Evolutionary conservation across 2,888 invertebrate species (phyloP).

Genomic region (Aspidapion aeneum): DNA sequence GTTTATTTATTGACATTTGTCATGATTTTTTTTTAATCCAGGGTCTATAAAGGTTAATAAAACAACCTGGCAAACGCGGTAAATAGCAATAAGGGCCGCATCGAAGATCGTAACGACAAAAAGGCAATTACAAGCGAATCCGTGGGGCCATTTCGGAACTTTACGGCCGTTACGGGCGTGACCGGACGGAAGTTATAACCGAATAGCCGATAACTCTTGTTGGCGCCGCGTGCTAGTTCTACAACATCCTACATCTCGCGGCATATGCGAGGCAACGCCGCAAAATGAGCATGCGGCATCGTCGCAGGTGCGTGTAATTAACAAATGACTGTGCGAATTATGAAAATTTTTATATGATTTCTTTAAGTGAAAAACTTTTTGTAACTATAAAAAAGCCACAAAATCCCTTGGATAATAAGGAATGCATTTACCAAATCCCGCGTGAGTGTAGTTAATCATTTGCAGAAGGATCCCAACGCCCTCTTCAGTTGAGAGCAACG

Average conservation of each 20-base stretch:
- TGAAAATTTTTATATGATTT: too few species aligned
- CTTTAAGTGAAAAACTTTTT: too few species aligned
- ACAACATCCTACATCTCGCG: slow-evolving; percentile 25
- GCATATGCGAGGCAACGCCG: slow-evolving; percentile 31
- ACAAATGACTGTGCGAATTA: too few species aligned
- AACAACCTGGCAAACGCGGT: background rate
- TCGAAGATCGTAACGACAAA: slow-evolving; percentile 8
- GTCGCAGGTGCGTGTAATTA: background rate
- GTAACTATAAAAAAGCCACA: too few species aligned
- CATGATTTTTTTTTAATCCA: too few species aligned
- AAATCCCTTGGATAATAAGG: too few species aligned
- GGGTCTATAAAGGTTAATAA: background rate
- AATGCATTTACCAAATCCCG: too few species aligned
- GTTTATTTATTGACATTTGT: too few species aligned
- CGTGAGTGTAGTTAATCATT: too few species aligned
- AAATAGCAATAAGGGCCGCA: background rate
- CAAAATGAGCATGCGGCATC: slow-evolving; percentile 34
- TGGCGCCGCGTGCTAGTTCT: slow-evolving; percentile 39
- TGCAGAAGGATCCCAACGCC: too few species aligned
- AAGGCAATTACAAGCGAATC: slow-evolving; percentile 29
- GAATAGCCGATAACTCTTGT: slow-evolving; percentile 45
- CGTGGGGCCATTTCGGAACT: slow-evolving; percentile 34
- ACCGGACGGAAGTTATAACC: slow-evolving; percentile 46
- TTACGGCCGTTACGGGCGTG: slow-evolving; percentile 42
- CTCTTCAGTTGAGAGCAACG: too few species aligned